These are phyloP conservation scores for Ranitomeya imitator DNA, from an alignment of 2,113 vertebrate genomes.

Conservation along the genomic window DNA sequence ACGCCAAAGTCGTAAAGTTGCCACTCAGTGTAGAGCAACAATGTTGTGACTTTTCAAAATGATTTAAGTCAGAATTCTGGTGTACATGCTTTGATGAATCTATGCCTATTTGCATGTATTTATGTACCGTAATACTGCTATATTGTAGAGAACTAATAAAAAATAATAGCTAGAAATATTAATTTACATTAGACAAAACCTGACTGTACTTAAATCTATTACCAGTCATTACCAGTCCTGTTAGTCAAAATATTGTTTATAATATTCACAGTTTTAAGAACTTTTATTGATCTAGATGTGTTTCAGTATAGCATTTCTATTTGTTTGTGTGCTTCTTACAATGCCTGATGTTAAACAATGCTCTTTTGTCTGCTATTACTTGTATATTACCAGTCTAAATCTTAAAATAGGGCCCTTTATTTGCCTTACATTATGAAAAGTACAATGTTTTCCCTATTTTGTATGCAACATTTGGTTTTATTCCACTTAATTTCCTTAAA, in stretches of 20 bases:
- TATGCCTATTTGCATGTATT: background rate
- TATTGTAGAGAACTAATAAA: background rate
- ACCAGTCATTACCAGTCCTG: background rate
- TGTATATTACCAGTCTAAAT: background rate
- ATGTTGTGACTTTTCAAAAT: too few species aligned
- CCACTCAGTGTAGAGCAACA: too few species aligned
- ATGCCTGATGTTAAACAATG: background rate
- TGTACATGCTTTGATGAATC: too few species aligned
- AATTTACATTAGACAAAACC: too few species aligned
- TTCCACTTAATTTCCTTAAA: constrained; percentile 12
- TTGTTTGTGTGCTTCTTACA: background rate
- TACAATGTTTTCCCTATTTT: background rate
- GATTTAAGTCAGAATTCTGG: too few species aligned
- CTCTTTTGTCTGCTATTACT: background rate
- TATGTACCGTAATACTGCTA: background rate
- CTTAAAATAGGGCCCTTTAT: background rate
- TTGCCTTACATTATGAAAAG: constrained; percentile 3
- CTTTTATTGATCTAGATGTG: background rate
- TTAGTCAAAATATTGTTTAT: background rate
- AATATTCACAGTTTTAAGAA: background rate
- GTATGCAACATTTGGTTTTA: constrained; percentile 11
- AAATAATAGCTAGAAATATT: background rate
- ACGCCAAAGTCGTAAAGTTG: too few species aligned
- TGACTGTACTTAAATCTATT: too few species aligned
- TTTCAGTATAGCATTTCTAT: background rate